Evolutionary conservation across 1,140 invertebrate genomes (phyloP).

Genomic region (Bombus ignitus): DNA sequence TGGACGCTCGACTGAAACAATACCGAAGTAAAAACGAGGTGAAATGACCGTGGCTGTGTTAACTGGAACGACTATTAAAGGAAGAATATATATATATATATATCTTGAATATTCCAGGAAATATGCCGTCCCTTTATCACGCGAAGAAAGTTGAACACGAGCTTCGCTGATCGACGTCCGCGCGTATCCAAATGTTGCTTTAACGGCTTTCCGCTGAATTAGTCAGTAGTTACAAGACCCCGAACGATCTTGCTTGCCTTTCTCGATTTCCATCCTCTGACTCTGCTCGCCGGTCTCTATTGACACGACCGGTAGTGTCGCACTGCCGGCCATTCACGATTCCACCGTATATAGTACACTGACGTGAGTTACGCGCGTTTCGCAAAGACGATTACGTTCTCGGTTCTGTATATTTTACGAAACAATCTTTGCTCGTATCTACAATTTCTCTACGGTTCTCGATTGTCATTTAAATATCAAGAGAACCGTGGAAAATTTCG

Average conservation of each 20-base stretch:
- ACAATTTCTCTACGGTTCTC: neutral
- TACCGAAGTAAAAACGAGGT: constrained; percentile 7
- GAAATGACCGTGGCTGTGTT: neutral
- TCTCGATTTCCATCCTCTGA: constrained; percentile 49
- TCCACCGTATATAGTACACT: neutral
- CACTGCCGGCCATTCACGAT: neutral
- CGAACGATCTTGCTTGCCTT: constrained; percentile 55
- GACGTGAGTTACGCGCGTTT: neutral
- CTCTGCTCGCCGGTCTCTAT: constrained; percentile 30
- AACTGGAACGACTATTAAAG: neutral
- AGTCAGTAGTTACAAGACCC: constrained; percentile 30
- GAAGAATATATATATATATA: neutral
- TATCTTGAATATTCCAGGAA: constrained; percentile 13
- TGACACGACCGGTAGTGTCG: constrained; percentile 15
- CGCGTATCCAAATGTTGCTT: constrained; percentile 30
- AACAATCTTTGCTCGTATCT: neutral
- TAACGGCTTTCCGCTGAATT: constrained; percentile 41
- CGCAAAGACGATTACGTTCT: constrained; percentile 18
- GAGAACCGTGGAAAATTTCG: neutral
- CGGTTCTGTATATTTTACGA: neutral
- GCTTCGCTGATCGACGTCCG: constrained; percentile 13
- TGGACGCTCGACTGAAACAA: constrained; percentile 33
- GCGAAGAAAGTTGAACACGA: constrained; percentile 8
- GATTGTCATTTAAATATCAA: neutral
- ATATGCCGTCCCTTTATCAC: neutral